Percentiles rank a stretch among this genome's conserved stretches.
These are phyloP conservation scores for Phrixothrix hirtus DNA, from an alignment of 2,888 invertebrate species.

Conservation along the genomic window DNA sequence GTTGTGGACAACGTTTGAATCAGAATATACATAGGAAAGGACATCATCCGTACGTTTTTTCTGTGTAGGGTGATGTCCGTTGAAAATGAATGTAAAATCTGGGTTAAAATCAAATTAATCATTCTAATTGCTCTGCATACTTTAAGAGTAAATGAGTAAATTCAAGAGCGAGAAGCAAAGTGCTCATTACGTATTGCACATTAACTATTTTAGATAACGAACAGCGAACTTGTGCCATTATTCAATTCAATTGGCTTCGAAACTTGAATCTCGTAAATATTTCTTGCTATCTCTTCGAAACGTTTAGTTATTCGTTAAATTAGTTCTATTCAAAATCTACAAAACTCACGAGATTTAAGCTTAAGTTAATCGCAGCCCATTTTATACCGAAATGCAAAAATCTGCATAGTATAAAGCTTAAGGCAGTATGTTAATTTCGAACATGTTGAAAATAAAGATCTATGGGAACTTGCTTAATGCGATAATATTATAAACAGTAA, in stretches of 20 bases:
- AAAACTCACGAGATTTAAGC: too few species aligned
- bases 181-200: constrained; percentile 10
- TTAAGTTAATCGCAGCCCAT: too few species aligned
- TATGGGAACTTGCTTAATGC: too few species aligned
- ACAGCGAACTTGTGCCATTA: constrained; percentile 12
- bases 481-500: too few species aligned
- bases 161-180: constrained; percentile 16
- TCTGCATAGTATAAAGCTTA: too few species aligned
- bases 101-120: constrained; percentile 26
- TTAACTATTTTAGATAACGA: constrained; percentile 7
- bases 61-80: constrained; percentile 11
- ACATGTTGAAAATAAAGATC: too few species aligned
- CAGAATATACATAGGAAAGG: constrained; percentile 2
- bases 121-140: constrained; percentile 21
- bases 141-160: constrained; percentile 15
- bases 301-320: too few species aligned
- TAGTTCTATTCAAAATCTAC: too few species aligned
- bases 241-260: constrained; percentile 11
- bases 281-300: too few species aligned
- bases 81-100: constrained; percentile 20
- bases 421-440: too few species aligned
- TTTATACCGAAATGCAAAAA: too few species aligned
- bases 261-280: too few species aligned
- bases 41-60: constrained; percentile 3
- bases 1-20: background rate